These are phyloP conservation scores for Hyphantria cunea DNA, from an alignment of 1,140 invertebrate species.

Conservation along the genomic window DNA sequence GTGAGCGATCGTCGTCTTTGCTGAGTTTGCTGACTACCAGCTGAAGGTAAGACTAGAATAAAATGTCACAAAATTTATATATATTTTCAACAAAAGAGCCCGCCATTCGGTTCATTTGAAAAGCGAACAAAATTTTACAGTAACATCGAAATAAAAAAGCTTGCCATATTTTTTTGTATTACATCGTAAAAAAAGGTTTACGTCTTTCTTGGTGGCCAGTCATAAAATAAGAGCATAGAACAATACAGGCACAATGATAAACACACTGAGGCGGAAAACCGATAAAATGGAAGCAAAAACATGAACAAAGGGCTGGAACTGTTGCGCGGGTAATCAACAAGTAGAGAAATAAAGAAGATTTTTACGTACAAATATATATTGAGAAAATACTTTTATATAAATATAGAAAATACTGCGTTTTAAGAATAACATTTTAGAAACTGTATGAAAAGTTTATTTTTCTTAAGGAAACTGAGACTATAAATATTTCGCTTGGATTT, in stretches of 20 bases:
- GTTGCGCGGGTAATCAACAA: slow-evolving; percentile 38
- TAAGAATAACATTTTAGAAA: too few species aligned
- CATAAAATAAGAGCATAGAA: not conserved
- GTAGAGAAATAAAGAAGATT: slow-evolving; percentile 14
- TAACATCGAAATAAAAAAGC: too few species aligned
- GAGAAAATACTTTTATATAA: not conserved
- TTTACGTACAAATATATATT: not conserved
- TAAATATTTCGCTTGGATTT: too few species aligned
- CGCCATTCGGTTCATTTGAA: not conserved
- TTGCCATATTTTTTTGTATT: too few species aligned
- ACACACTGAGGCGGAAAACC: not conserved
- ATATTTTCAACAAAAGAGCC: not conserved
- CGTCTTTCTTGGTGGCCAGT: not conserved
- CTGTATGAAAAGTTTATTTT: too few species aligned
- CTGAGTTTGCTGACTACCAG: slow-evolving; percentile 22
- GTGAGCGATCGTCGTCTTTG: slow-evolving; percentile 34
- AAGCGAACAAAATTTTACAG: too few species aligned
- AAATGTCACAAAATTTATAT: not conserved
- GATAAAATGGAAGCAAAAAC: not conserved
- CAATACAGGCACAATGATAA: not conserved
- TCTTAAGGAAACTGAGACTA: too few species aligned
- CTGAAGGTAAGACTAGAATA: slow-evolving; percentile 21
- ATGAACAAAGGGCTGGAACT: slow-evolving; percentile 1
- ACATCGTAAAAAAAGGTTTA: not conserved
- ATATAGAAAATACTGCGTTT: too few species aligned